Evolutionary conservation across 1,140 invertebrate species (phyloP).

Genomic region (Lepidotrigona ventralis): DNA sequence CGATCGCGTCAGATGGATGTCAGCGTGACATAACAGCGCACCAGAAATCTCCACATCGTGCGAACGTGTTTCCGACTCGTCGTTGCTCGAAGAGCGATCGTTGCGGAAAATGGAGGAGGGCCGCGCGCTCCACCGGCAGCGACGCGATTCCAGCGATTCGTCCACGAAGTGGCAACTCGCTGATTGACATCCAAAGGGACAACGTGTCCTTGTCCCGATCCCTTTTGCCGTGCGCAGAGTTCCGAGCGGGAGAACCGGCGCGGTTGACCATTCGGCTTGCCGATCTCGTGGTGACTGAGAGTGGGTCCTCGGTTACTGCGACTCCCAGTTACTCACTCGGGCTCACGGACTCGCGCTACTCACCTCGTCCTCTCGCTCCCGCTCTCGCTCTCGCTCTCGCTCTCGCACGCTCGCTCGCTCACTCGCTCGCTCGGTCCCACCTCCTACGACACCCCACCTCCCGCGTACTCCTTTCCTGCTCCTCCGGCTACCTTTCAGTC

Average conservation of each 20-base stretch:
- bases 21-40: slow-evolving; percentile 60
- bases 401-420: slow-evolving; percentile 48
- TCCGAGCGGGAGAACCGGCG: slow-evolving; percentile 58
- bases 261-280: slow-evolving; percentile 78
- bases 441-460: slow-evolving; percentile 50
- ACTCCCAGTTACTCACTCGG: slow-evolving; percentile 77
- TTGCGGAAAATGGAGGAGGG: not conserved
- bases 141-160: slow-evolving; percentile 20
- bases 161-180: slow-evolving; percentile 3
- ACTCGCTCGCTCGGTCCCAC: slow-evolving; percentile 69
- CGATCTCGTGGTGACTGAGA: slow-evolving; percentile 80
- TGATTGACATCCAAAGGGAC: slow-evolving; percentile 54
- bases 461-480: slow-evolving; percentile 32
- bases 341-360: slow-evolving; percentile 65
- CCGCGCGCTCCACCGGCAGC: slow-evolving; percentile 31
- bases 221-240: slow-evolving; percentile 38
- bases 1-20: slow-evolving; percentile 52
- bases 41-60: slow-evolving; percentile 61
- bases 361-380: slow-evolving; percentile 63
- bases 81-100: not conserved
- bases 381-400: not conserved
- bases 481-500: slow-evolving; percentile 57
- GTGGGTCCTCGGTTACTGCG: slow-evolving; percentile 66
- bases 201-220: slow-evolving; percentile 27
- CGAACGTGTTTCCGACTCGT: slow-evolving; percentile 2